Evolutionary conservation across 2,797 vertebrate genomes (phyloP), one percentile per base, ranked within the genome.

Genomic region (Hirundo rustica): DNA sequence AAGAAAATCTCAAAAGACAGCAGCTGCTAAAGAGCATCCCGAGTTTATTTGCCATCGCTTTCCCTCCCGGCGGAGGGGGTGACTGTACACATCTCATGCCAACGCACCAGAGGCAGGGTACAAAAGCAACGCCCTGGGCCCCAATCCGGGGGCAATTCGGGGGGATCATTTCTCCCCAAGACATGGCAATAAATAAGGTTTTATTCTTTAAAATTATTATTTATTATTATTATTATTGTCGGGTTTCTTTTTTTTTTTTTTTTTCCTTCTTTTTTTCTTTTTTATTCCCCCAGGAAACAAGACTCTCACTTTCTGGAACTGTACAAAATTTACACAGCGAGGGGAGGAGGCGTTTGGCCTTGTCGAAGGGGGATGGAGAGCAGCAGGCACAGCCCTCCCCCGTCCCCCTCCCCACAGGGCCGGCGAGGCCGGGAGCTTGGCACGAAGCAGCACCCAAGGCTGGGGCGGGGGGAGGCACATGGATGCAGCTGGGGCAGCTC

Each of bases 261-360:
- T 26, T 54, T 54, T 48, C 10, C 10, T 38, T 38, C 10, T 38
- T 38, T 44, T 79, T 40, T 38, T 26, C 54, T 15, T 84, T 85
- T 73, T 55, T 45, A n/a, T 74, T 45, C 50, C 72, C 65, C 98
- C 98, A 97, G 98, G 98, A 99, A 98, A 98, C 97, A 98, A 98
- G 98, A 99, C 98, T 97, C 47, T 97, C 96, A 97, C 96, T 98
- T 98, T 97, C 73, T 98, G 98, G 97, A 98, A 98, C 99, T 99
- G 98, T 99, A 99, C 99, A 99, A 99, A 98, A 99, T 99, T 98
- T 99, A 99, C 99, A 99, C 97, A 34, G 86, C 20, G 1, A 96
- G 88, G 94, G 93, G 75, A 80, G 81, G 81, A 79, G 86, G 80
- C 29, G 4, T 88, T 87, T 88, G 92, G 92, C 95, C 58, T 89